phyloP scores from a whole-genome alignment of 2,113 vertebrate species.

The Seriola rivoliana region DNA sequence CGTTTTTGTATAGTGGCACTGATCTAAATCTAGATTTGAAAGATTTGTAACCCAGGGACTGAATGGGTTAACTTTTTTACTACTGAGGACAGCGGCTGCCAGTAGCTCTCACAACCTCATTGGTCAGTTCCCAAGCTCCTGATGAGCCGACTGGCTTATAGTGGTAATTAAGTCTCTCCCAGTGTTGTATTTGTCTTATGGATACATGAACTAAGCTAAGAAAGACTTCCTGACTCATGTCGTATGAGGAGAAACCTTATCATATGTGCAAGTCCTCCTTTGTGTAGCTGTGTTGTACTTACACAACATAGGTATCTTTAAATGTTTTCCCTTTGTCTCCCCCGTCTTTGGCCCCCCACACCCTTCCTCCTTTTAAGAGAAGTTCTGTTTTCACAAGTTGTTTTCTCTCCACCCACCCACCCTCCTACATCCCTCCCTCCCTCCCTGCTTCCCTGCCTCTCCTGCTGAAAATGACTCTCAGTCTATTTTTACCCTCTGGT shows the following conservation, averaged over 20 bases:
- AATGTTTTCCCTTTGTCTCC: slow-evolving; percentile 34
- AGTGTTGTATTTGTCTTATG: slow-evolving; percentile 65
- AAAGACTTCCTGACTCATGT: slow-evolving; percentile 53
- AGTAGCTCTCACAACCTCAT: slow-evolving; percentile 59
- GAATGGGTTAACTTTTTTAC: slow-evolving; percentile 77
- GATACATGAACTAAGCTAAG: slow-evolving; percentile 42
- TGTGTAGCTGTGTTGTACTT: slow-evolving; percentile 19
- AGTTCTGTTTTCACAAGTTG: slow-evolving; percentile 81
- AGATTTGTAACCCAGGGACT: slow-evolving; percentile 27
- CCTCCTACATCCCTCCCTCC: slow-evolving; percentile 31
- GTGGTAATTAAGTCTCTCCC: slow-evolving; percentile 59
- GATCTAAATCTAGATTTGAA: background rate
- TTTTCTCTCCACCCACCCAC: slow-evolving; percentile 67
- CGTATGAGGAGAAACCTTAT: slow-evolving; percentile 27
- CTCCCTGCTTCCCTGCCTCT: slow-evolving; percentile 67
- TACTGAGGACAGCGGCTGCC: slow-evolving; percentile 58
- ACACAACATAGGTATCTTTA: slow-evolving; percentile 9
- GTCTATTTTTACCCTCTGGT: slow-evolving; percentile 85
- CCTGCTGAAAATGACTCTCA: slow-evolving; percentile 82
- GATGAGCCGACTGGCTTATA: slow-evolving; percentile 62
- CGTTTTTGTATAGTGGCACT: background rate
- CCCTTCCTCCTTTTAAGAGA: slow-evolving; percentile 74
- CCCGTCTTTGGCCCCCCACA: slow-evolving; percentile 50
- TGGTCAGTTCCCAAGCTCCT: slow-evolving; percentile 66
- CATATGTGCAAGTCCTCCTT: background rate